These are phyloP conservation scores for Tenthredo livida DNA, from an alignment of 2,888 invertebrate genomes.

Conservation along the genomic window DNA sequence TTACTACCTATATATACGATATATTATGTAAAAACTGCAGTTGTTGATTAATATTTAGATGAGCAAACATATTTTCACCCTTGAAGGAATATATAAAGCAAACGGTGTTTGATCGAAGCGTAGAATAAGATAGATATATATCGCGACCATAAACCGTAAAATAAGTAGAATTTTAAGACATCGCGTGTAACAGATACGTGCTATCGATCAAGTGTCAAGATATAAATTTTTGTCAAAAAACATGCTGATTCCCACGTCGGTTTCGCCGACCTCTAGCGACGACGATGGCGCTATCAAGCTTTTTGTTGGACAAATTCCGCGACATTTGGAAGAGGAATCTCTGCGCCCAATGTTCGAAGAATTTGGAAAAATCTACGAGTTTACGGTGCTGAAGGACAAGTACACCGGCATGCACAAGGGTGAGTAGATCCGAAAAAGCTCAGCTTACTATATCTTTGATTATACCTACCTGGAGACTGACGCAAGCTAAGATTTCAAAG, in stretches of 20 bases:
- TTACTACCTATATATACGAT: neutral
- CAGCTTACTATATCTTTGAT: neutral
- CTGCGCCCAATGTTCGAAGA: slow-evolving; percentile 94
- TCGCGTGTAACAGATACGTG: neutral
- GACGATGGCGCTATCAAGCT: slow-evolving; percentile 87
- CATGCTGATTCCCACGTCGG: slow-evolving; percentile 75
- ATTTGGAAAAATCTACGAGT: slow-evolving; percentile 96
- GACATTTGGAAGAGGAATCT: slow-evolving; percentile 93
- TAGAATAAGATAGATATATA: neutral
- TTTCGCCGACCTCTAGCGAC: slow-evolving; percentile 77
- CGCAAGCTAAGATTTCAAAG: too few species aligned
- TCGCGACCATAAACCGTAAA: neutral
- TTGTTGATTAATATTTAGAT: slow-evolving; percentile 11
- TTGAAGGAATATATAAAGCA: neutral
- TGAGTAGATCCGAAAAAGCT: slow-evolving; percentile 73
- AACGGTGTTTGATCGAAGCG: neutral
- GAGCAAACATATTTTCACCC: neutral
- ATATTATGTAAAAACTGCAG: neutral
- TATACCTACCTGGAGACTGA: neutral
- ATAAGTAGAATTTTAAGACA: neutral
- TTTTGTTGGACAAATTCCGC: slow-evolving; percentile 95
- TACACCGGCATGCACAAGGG: slow-evolving; percentile 98
- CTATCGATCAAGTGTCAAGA: neutral
- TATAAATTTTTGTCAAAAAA: slow-evolving; percentile 46
- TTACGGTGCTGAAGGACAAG: slow-evolving; percentile 96